A percentile compares a stretch with the other conserved stretches of the same genome.
Conservation (phyloP, 2,113 vertebrate species). For the Pungitius pungitius region DNA sequence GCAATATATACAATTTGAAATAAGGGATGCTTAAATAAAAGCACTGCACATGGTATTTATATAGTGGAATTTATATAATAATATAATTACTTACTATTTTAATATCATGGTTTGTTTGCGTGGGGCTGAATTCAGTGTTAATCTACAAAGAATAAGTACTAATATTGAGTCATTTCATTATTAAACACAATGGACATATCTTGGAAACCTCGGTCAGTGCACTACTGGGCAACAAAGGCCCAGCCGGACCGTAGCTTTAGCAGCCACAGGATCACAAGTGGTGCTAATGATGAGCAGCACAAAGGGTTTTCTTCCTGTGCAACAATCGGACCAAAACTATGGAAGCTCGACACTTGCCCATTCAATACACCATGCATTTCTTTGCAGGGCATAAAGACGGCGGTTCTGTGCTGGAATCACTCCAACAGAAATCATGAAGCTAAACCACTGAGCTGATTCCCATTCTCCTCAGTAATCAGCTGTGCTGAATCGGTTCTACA, state of each 20-base stretch:
- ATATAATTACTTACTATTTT: not conserved
- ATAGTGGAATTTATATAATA: not conserved
- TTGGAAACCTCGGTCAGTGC: not conserved
- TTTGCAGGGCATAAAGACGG: constrained; percentile 46
- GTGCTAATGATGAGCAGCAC: constrained; percentile 20
- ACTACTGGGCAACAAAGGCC: not conserved
- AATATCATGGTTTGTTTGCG: not conserved
- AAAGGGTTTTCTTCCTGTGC: constrained; percentile 22
- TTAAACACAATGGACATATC: too few species aligned
- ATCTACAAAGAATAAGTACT: not conserved
- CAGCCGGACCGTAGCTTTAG: not conserved
- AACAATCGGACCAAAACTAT: constrained; percentile 26
- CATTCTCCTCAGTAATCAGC: constrained; percentile 64
- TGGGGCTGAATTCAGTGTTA: not conserved
- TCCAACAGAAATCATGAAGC: constrained; percentile 66
- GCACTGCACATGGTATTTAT: too few species aligned
- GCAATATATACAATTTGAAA: not conserved
- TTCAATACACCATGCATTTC: constrained; percentile 49
- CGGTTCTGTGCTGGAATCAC: constrained; percentile 57
- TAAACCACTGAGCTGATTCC: constrained; percentile 68
- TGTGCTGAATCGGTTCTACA: constrained; percentile 50
- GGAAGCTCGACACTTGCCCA: constrained; percentile 27
- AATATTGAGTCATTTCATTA: not conserved
- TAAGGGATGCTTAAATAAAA: not conserved
- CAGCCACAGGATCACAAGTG: constrained; percentile 17